A percentile compares a stretch with the other conserved stretches of the same genome.
Conservation (phyloP, 2,888 invertebrate species). For the Ennomos erosarius region DNA sequence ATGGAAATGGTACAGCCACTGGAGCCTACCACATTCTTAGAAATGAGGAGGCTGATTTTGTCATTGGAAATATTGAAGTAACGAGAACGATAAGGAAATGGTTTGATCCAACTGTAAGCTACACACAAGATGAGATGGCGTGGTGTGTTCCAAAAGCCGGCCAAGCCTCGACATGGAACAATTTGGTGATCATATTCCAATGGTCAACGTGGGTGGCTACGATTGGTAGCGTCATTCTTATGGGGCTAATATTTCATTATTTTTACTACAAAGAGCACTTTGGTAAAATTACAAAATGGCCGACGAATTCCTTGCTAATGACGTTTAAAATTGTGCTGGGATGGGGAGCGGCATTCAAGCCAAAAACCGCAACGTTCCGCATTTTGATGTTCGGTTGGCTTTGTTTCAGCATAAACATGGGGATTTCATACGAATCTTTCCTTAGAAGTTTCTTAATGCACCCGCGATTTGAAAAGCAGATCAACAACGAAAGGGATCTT, state of each 20-base stretch:
- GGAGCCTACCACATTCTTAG: slow-evolving; percentile 67
- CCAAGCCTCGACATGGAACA: slow-evolving; percentile 76
- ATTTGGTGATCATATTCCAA: slow-evolving; percentile 78
- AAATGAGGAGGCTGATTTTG: slow-evolving; percentile 67
- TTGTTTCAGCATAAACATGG: slow-evolving; percentile 79
- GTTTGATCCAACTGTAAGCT: slow-evolving; percentile 77
- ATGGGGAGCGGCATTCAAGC: slow-evolving; percentile 73
- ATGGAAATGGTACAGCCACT: slow-evolving; percentile 66
- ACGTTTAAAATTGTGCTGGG: slow-evolving; percentile 79
- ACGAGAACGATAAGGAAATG: slow-evolving; percentile 72
- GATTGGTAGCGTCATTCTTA: slow-evolving; percentile 61
- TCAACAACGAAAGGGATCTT: slow-evolving; percentile 74
- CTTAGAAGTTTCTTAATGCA: slow-evolving; percentile 82
- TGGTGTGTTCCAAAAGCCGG: slow-evolving; percentile 77
- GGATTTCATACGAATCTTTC: slow-evolving; percentile 80
- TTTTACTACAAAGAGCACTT: slow-evolving; percentile 68
- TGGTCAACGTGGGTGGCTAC: slow-evolving; percentile 78
- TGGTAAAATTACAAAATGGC: slow-evolving; percentile 69
- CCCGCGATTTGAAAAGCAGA: slow-evolving; percentile 81
- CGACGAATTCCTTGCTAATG: slow-evolving; percentile 76
- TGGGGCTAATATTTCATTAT: slow-evolving; percentile 72
- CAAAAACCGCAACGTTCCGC: slow-evolving; percentile 71
- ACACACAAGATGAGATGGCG: slow-evolving; percentile 81
- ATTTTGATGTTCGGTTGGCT: slow-evolving; percentile 78
- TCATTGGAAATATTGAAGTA: slow-evolving; percentile 80